Percentiles rank a stretch among this genome's conserved stretches.
Evolutionary conservation across 2,113 vertebrate species (phyloP).

Genomic region (Aspidoscelis tigris): DNA sequence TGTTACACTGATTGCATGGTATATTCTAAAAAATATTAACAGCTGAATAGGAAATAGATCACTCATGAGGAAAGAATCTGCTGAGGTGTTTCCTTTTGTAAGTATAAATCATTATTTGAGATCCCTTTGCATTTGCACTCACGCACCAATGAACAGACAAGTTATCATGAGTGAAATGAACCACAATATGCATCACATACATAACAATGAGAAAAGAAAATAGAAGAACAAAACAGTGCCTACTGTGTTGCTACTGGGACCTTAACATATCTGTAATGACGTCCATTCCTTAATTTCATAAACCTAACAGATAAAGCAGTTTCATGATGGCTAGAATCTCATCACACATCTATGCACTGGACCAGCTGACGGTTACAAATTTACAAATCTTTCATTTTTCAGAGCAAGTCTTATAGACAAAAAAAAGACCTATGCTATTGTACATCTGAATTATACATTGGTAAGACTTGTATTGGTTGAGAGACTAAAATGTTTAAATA

Average conservation of each 20-base stretch:
- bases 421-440: neutral
- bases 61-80: too few relatives aligned
- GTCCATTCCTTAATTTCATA: constrained; percentile 11
- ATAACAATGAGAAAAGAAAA: neutral
- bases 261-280: constrained; percentile 34
- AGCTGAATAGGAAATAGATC: too few relatives aligned
- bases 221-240: neutral
- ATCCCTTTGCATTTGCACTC: too few relatives aligned
- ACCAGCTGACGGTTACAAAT: neutral
- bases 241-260: neutral
- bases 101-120: too few relatives aligned
- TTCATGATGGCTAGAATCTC: neutral
- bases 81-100: too few relatives aligned
- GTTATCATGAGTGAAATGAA: constrained; percentile 34
- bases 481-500: neutral
- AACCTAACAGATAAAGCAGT: neutral
- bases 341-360: neutral
- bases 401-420: neutral
- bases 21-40: too few relatives aligned
- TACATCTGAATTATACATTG: neutral
- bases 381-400: neutral
- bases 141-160: neutral
- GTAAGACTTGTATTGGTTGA: neutral
- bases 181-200: neutral
- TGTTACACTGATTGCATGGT: too few relatives aligned